Evolutionary conservation across 2,888 invertebrate genomes (phyloP).

Genomic region (Alitta virens): DNA sequence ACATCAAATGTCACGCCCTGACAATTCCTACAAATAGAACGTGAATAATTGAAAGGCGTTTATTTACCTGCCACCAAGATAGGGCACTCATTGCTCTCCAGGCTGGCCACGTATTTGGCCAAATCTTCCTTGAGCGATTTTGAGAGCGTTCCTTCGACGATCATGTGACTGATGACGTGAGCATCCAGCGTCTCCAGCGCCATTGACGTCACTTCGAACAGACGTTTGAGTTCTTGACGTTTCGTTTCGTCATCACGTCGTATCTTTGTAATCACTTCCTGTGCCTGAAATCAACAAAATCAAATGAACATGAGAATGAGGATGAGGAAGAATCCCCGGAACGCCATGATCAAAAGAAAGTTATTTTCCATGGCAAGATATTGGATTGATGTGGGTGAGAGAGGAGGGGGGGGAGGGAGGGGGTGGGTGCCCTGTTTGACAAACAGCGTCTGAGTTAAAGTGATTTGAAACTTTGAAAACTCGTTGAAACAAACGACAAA

Average conservation of each 20-base stretch:
- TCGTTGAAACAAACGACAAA: too few species aligned
- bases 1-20: too few species aligned
- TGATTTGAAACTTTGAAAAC: too few species aligned
- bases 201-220: conserved; percentile 25
- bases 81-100: conserved; percentile 32
- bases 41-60: background rate
- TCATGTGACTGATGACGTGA: conserved; percentile 21
- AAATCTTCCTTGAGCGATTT: conserved; percentile 31
- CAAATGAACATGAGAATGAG: too few species aligned
- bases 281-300: conserved; percentile 25
- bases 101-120: conserved; percentile 16
- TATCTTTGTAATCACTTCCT: conserved; percentile 28
- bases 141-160: conserved; percentile 31
- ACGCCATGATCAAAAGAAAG: too few species aligned
- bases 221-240: conserved; percentile 26
- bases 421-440: too few species aligned
- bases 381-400: too few species aligned
- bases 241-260: conserved; percentile 28
- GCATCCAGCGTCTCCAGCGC: conserved; percentile 23
- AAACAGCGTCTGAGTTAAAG: too few species aligned
- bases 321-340: too few species aligned
- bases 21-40: too few species aligned
- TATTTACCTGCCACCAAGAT: conserved; percentile 38
- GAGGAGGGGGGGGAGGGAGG: too few species aligned
- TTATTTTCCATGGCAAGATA: too few species aligned